Percentiles rank a stretch among this genome's conserved stretches.
These are phyloP conservation scores for Ephydatia muelleri DNA, from an alignment of 37 sponge, comb jelly and placozoan genomes.

Conservation along the genomic window DNA sequence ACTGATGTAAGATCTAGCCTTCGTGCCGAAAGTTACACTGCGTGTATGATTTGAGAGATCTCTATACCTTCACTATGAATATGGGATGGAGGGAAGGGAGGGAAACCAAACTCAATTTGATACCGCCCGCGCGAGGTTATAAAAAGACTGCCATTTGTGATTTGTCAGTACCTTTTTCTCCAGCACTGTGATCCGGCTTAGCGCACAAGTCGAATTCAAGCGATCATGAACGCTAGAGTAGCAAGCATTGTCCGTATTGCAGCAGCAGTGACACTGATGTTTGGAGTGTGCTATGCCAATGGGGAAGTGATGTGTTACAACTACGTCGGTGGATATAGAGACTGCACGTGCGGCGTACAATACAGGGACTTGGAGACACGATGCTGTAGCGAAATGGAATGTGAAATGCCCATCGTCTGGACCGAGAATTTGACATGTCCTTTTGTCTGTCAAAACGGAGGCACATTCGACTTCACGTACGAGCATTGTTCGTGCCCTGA, in stretches of 20 bases:
- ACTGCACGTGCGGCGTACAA: constrained; percentile 49
- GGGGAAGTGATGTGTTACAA: background rate
- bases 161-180: no score
- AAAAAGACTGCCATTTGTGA: no score
- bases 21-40: no score
- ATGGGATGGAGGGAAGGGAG: no score
- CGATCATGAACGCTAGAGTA: background rate
- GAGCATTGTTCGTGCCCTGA: background rate
- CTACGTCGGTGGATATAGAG: background rate
- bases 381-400: constrained; percentile 31
- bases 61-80: no score
- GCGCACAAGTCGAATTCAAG: background rate
- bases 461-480: background rate
- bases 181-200: no score
- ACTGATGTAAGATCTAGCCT: no score
- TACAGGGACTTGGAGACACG: constrained; percentile 36
- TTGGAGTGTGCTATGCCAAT: background rate
- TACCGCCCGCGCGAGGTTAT: no score
- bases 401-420: constrained; percentile 10
- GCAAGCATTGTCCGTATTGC: background rate
- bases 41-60: no score
- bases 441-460: constrained; percentile 65
- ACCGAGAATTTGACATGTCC: constrained; percentile 38
- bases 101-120: no score
- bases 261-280: background rate